Evolutionary conservation across 2,113 vertebrate species (phyloP), one percentile per base, ranked within the genome.

Genomic region (Tetrao urogallus): DNA sequence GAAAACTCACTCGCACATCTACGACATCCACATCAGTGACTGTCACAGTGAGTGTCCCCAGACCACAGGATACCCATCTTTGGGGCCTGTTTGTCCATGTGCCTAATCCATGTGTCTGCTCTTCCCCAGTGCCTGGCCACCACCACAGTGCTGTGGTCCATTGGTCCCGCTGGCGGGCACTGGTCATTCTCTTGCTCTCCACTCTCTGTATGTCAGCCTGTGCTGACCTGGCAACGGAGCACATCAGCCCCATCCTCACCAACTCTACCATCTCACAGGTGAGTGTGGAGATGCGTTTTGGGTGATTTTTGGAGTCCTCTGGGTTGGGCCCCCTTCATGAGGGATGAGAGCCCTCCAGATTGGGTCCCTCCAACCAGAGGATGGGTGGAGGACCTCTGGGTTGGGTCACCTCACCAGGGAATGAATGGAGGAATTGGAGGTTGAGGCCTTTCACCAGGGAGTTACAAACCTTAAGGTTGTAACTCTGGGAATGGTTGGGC

Each of bases 161-260:
- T 95, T 98, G 98, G 98, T 98, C 98, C n/a, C 97, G 98, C 12
- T 97, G 97, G 97, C 97, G 95, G 27, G 98, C 98, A 48, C 89
- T 99, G 52, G 60, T 96, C 42, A 98, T 99, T 66, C 97, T 99
- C 17, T 97, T 99, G 38, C 92, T 98, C 8, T 98, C 98, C 92
- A 99, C 98, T 0, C 80, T 98, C 13, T 96, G 99, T 91, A 99
- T 99, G 98, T 98, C 98, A 0, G 98, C 98, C 85, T 99, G 99
- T 2, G 98, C 98, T 0, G 98, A 99, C 91, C 98, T 99, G 82
- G 98, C 98, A 96, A 99, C 98, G 0, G 97, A 98, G 85, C 98
- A 99, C 97, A 98, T 99, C 66, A 96, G 97, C 89, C 98, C 99
- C 63, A 98, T 99, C 92, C 96, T 99, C 85, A 97, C 92, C 28